A percentile compares a stretch with the other conserved stretches of the same genome.
Evolutionary conservation across 2,113 vertebrate genomes (phyloP).

Genomic region (Arothron firmamentum): DNA sequence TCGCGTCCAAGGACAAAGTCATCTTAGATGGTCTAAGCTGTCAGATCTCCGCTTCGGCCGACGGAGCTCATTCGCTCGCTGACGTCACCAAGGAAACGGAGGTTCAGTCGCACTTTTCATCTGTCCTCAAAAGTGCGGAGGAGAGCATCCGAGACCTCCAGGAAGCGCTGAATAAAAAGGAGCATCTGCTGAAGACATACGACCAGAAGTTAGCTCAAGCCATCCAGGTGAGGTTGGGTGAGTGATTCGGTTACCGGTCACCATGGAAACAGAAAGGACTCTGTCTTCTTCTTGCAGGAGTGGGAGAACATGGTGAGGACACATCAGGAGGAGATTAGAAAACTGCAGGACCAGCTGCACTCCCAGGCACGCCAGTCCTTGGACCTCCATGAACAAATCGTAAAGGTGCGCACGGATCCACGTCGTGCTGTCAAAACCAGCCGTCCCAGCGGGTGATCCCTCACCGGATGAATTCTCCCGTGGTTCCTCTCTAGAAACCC

Average conservation of each 20-base stretch:
- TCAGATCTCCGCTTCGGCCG: constrained; percentile 77
- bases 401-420: constrained; percentile 76
- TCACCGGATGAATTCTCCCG: too few relatives aligned
- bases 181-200: constrained; percentile 88
- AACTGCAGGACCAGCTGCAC: constrained; percentile 85
- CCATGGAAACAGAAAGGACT: too few relatives aligned
- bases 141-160: constrained; percentile 89
- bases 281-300: constrained; percentile 71
- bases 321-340: constrained; percentile 83
- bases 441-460: too few relatives aligned
- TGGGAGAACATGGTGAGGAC: constrained; percentile 86
- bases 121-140: constrained; percentile 80
- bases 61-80: constrained; percentile 78
- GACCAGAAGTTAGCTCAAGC: constrained; percentile 82
- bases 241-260: too few relatives aligned
- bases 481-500: too few relatives aligned
- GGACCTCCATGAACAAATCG: constrained; percentile 82
- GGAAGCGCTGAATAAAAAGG: constrained; percentile 87
- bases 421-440: neutral
- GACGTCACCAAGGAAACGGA: constrained; percentile 72
- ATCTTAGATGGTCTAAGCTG: constrained; percentile 89
- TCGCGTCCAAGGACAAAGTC: constrained; percentile 86
- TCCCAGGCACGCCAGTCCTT: constrained; percentile 80
- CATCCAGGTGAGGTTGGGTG: constrained; percentile 38
- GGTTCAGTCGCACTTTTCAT: constrained; percentile 46